These are phyloP conservation scores for Drosophila cardini DNA, from an alignment of 1,140 invertebrate genomes.

Conservation along the genomic window DNA sequence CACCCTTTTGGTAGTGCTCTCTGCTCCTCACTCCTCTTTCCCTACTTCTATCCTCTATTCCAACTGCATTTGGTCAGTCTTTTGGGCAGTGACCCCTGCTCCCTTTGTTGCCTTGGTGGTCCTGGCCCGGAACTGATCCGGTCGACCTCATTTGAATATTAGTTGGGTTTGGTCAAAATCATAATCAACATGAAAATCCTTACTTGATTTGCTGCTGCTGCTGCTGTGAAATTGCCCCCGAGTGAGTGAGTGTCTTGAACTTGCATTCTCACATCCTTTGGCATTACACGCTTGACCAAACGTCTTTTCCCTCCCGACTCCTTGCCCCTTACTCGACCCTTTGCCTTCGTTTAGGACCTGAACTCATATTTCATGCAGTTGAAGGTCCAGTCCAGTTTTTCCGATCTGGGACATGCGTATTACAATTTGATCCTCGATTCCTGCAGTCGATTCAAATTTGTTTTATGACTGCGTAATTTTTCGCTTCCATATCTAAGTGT, in stretches of 20 bases:
- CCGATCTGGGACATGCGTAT: conserved; percentile 61
- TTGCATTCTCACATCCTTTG: conserved; percentile 71
- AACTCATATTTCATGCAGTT: conserved; percentile 73
- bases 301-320: conserved; percentile 2
- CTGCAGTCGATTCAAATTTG: conserved; percentile 67
- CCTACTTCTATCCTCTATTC: neutral
- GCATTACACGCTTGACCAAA: conserved; percentile 78
- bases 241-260: conserved; percentile 10
- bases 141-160: conserved; percentile 79
- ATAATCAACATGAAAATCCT: too few relatives aligned
- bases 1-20: conserved; percentile 29
- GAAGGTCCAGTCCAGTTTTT: conserved; percentile 24
- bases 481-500: conserved; percentile 1
- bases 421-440: conserved; percentile 68
- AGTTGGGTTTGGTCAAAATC: conserved; percentile 70
- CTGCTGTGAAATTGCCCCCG: conserved; percentile 52
- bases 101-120: conserved; percentile 5
- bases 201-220: conserved; percentile 50
- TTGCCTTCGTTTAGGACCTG: conserved; percentile 14
- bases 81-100: conserved; percentile 23
- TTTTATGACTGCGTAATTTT: conserved; percentile 76
- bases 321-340: neutral
- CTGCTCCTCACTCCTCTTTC: too few relatives aligned
- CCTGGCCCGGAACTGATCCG: conserved; percentile 52
- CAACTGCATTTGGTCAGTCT: conserved; percentile 41